Evolutionary conservation across 2,113 vertebrate species (phyloP), one percentile per base, ranked within the genome.

Genomic region (Istiophorus platypterus): DNA sequence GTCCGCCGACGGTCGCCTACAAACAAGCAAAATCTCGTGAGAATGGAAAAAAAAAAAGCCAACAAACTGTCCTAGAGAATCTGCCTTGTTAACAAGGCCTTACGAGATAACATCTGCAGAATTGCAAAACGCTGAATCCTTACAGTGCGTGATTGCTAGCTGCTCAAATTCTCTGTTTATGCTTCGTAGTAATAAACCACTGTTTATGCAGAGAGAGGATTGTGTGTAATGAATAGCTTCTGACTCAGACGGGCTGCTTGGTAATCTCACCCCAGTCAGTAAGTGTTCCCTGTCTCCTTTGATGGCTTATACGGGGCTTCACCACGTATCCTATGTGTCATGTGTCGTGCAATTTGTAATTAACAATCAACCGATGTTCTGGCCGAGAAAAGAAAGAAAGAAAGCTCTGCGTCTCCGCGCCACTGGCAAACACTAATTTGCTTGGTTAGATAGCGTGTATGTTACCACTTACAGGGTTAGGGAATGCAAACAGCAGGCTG

Each of bases 341-440:
- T 52, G 65, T 68, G 77, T 89, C 89, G 79, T 73, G 82, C 79
- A 89, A 91, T 91, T 94, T 92, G 89, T 88, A 83, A 90, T 90
- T 78, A 85, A 81, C 62, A 76, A 66, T 39, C 75, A 77, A 29
- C 75, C 72, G 73, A 68, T 76, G 72, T 27, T 73, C 74, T 31
- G 70, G 45, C 34, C n/a, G n/a, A n/a, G n/a, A n/a, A n/a, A n/a
- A n/a, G n/a, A n/a, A n/a, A 20, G 47, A 54, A 77, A 52, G 49
- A 77, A 56, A 24, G 47, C 70, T 65, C 47, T 14, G 17, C 47
- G 59, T 73, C 37, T 76, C 41, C 47, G 34, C 54, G 27, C n/a
- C 24, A 47, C 15, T 4, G 58, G 37, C 59, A 87, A 27, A 64
- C 37, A 14, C 81, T 72, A 73, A 76, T 91, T 87, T 90, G 69